These are phyloP conservation scores for Platycheirus albimanus DNA, from an alignment of 2,888 invertebrate genomes.

Conservation along the genomic window DNA sequence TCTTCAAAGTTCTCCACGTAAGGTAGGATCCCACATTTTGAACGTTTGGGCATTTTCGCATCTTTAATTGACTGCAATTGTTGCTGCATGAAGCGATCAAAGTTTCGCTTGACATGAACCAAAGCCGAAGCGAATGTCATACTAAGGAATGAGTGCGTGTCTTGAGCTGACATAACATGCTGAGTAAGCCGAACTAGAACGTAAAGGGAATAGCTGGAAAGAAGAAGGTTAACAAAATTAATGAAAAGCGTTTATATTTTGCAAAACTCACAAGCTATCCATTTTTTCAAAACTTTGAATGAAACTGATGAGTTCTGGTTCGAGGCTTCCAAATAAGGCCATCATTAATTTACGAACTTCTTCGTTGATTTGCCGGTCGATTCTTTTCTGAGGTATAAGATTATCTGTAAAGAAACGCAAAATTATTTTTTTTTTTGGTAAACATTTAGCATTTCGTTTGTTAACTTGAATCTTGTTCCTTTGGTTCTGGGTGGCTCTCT, in stretches of 20 bases:
- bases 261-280: conserved; percentile 92
- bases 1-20: conserved; percentile 96
- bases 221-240: neutral
- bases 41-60: conserved; percentile 85
- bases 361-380: conserved; percentile 89
- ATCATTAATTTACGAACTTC: conserved; percentile 94
- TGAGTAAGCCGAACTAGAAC: conserved; percentile 95
- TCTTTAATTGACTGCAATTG: conserved; percentile 92
- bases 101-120: conserved; percentile 93
- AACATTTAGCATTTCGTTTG: neutral
- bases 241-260: neutral
- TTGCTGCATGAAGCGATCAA: conserved; percentile 95
- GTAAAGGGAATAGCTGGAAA: conserved; percentile 93
- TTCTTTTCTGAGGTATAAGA: conserved; percentile 84
- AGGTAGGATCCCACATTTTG: conserved; percentile 94
- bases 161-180: conserved; percentile 95
- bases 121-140: conserved; percentile 93
- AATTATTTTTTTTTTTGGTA: neutral
- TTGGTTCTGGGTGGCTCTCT: conserved; percentile 80
- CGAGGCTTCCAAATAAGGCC: conserved; percentile 93
- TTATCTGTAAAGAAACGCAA: conserved; percentile 50
- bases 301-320: conserved; percentile 93
- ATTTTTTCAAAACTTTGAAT: conserved; percentile 93
- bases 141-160: conserved; percentile 92
- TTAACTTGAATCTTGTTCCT: conserved; percentile 74